A percentile compares a stretch with the other conserved stretches of the same genome.
Conservation (phyloP, 2,888 invertebrate species). For the Caenorhabditis virilis region DNA sequence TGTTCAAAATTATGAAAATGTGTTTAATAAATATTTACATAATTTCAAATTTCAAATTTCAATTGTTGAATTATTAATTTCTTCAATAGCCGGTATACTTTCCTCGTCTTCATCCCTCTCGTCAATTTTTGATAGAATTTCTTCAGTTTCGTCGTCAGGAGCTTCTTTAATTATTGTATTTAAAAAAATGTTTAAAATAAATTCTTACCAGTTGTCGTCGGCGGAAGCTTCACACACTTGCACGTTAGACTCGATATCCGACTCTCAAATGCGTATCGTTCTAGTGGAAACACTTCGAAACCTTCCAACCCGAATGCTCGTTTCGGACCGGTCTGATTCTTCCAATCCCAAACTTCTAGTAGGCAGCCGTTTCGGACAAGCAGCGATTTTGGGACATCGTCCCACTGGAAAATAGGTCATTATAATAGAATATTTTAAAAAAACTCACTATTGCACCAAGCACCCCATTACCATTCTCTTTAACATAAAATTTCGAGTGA, state of each 20-base stretch:
- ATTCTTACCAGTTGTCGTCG: too few relatives aligned
- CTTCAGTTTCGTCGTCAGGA: too few relatives aligned
- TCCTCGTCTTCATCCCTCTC: too few relatives aligned
- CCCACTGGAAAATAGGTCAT: constrained; percentile 10
- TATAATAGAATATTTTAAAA: not conserved
- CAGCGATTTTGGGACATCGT: constrained; percentile 4
- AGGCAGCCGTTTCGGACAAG: constrained; percentile 11
- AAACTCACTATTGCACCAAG: constrained; percentile 10
- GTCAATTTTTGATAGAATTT: too few relatives aligned
- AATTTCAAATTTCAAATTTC: too few relatives aligned
- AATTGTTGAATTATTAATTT: too few relatives aligned
- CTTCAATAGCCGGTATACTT: too few relatives aligned
- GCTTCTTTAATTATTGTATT: too few relatives aligned
- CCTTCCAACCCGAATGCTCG: constrained; percentile 13
- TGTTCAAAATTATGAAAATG: too few relatives aligned
- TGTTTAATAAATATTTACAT: too few relatives aligned
- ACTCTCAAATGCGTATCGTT: constrained; percentile 1
- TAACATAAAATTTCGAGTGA: constrained; percentile 2
- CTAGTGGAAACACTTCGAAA: not conserved
- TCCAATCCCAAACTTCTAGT: constrained; percentile 10
- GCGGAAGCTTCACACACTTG: not conserved
- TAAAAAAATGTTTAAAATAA: too few relatives aligned
- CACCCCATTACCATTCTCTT: constrained; percentile 3
- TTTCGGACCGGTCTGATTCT: constrained; percentile 15
- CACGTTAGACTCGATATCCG: constrained; percentile 11